phyloP scores from a whole-genome alignment of 2,113 vertebrate genomes.

The Phainopepla nitens region DNA sequence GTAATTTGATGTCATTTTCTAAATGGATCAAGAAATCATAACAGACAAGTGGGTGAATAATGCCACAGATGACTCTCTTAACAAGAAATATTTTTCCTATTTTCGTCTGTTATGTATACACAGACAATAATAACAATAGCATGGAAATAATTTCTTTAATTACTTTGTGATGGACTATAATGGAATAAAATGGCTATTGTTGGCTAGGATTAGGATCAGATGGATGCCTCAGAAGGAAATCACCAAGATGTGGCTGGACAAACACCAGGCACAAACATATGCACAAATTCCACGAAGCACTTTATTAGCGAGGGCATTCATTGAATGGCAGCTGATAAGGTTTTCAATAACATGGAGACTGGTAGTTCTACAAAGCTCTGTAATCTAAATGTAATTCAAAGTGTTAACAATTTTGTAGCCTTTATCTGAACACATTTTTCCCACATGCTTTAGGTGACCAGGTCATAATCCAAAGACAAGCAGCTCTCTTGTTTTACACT shows the following conservation, averaged over 20 bases:
- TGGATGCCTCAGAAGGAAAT: slow-evolving; percentile 44
- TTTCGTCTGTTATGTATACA: neutral
- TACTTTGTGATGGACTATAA: neutral
- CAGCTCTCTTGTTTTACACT: slow-evolving; percentile 55
- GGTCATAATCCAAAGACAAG: slow-evolving; percentile 68
- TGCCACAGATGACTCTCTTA: neutral
- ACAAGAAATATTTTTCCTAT: neutral
- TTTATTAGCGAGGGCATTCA: slow-evolving; percentile 42
- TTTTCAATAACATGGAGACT: slow-evolving; percentile 55
- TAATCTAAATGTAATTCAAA: slow-evolving; percentile 67
- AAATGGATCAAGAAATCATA: neutral
- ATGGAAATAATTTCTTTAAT: slow-evolving; percentile 24
- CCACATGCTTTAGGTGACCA: slow-evolving; percentile 69
- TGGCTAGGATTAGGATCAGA: slow-evolving; percentile 47
- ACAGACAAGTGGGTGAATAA: neutral
- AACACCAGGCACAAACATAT: slow-evolving; percentile 64
- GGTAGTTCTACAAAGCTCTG: slow-evolving; percentile 4
- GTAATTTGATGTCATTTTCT: slow-evolving; percentile 20
- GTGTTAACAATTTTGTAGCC: slow-evolving; percentile 67
- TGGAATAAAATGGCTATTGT: slow-evolving; percentile 46
- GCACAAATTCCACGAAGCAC: slow-evolving; percentile 35
- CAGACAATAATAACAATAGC: neutral
- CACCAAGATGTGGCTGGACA: slow-evolving; percentile 49
- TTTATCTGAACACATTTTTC: slow-evolving; percentile 66
- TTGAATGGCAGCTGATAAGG: slow-evolving; percentile 63